Conservation (phyloP, 64 coral and sea anemone genomes). For the Catalaphyllia jardinei region DNA sequence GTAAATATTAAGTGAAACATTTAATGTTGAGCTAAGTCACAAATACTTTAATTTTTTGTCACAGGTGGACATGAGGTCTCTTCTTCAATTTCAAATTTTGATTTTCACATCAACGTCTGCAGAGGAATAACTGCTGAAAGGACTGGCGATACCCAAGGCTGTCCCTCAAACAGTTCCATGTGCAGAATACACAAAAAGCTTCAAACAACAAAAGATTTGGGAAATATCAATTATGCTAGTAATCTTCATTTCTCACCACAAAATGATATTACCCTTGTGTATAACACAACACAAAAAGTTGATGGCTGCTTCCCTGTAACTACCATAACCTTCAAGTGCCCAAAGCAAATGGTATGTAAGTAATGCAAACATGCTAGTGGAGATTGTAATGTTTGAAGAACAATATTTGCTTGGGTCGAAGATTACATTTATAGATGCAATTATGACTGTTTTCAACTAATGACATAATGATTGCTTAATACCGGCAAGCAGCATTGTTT, state of each 20-base stretch:
- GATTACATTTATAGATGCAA: too few species aligned
- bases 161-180: constrained; percentile 52
- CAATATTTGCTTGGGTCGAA: too few species aligned
- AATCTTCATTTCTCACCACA: not conserved
- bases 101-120: constrained; percentile 90
- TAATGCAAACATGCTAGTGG: not conserved
- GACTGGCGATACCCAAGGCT: constrained; percentile 35
- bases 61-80: constrained; percentile 86
- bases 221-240: constrained; percentile 42
- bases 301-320: constrained; percentile 52
- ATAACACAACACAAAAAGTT: constrained; percentile 40
- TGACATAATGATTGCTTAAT: too few species aligned
- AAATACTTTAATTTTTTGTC: not conserved
- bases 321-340: constrained; percentile 74
- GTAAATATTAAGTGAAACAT: not conserved
- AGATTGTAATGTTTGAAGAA: not conserved
- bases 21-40: not conserved
- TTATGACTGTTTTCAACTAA: too few species aligned
- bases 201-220: constrained; percentile 46
- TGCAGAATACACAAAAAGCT: constrained; percentile 58
- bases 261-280: constrained; percentile 53
- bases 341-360: constrained; percentile 39
- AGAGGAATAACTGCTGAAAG: constrained; percentile 69
- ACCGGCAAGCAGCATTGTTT: too few species aligned
- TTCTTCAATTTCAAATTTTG: constrained; percentile 45